These are phyloP conservation scores for Solea senegalensis DNA, from an alignment of 2,113 vertebrate genomes.

Conservation along the genomic window DNA sequence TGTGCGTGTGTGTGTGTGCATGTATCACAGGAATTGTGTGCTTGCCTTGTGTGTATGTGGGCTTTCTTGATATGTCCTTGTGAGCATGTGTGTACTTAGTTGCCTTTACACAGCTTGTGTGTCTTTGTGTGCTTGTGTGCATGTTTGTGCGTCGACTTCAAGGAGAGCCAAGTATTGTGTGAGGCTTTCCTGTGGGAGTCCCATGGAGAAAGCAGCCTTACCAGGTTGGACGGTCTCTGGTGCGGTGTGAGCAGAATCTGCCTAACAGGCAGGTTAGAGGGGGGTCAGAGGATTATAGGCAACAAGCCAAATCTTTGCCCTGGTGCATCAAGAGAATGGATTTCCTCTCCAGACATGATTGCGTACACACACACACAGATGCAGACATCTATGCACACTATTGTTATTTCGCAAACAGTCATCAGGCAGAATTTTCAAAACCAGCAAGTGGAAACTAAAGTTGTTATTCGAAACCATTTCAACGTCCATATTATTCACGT, in stretches of 20 bases:
- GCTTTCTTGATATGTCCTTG: slow-evolving; percentile 44
- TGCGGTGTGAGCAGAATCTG: slow-evolving; percentile 24
- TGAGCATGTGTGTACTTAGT: slow-evolving; percentile 18
- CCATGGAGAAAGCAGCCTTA: slow-evolving; percentile 55
- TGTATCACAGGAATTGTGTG: slow-evolving; percentile 34
- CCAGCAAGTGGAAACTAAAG: background rate
- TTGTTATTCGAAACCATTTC: too few relatives aligned
- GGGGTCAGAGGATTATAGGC: slow-evolving; percentile 57
- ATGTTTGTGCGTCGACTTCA: slow-evolving; percentile 48
- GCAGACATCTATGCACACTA: background rate
- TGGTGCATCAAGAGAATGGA: slow-evolving; percentile 50
- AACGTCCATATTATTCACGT: too few relatives aligned
- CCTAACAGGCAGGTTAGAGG: slow-evolving; percentile 44
- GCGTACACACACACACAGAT: slow-evolving; percentile 7
- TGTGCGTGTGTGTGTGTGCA: slow-evolving; percentile 24
- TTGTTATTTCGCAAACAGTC: slow-evolving; percentile 28
- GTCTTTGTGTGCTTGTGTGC: slow-evolving; percentile 27
- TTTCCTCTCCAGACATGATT: slow-evolving; percentile 67
- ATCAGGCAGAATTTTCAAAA: background rate
- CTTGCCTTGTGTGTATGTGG: slow-evolving; percentile 36
- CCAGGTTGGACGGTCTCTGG: slow-evolving; percentile 38
- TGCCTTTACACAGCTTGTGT: slow-evolving; percentile 21
- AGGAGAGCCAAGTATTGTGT: slow-evolving; percentile 74
- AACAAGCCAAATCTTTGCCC: slow-evolving; percentile 45
- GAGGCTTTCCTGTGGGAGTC: slow-evolving; percentile 73